Conservation (phyloP, 1,140 invertebrate species). For the Colletes latitarsis region DNA sequence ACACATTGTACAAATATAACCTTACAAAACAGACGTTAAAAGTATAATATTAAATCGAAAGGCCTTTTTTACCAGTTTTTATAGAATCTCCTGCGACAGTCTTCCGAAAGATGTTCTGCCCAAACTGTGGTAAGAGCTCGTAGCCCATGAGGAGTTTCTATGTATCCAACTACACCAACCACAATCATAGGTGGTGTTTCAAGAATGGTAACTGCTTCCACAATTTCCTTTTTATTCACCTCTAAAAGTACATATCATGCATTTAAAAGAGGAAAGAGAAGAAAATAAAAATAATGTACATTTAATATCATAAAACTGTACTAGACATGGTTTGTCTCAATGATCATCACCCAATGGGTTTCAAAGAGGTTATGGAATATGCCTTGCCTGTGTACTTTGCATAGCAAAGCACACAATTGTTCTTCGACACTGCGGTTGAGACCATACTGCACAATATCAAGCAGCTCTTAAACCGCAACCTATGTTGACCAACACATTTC, state of each 20-base stretch:
- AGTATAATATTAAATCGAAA: background rate
- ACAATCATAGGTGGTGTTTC: constrained; percentile 99
- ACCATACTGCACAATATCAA: constrained; percentile 71
- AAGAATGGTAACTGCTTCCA: constrained; percentile 98
- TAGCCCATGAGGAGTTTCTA: constrained; percentile 98
- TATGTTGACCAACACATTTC: constrained; percentile 59
- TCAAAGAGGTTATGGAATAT: constrained; percentile 87
- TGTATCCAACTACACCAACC: constrained; percentile 99
- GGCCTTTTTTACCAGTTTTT: constrained; percentile 96
- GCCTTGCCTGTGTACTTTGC: constrained; percentile 82
- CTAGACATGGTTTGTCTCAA: constrained; percentile 87
- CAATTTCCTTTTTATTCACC: constrained; percentile 99
- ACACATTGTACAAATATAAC: constrained; percentile 8
- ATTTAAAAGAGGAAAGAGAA: background rate
- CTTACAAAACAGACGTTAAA: background rate
- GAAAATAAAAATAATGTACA: background rate
- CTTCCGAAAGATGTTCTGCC: constrained; percentile 99
- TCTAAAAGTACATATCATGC: constrained; percentile 84
- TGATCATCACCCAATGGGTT: constrained; percentile 85
- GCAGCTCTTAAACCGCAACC: constrained; percentile 76
- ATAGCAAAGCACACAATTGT: constrained; percentile 78
- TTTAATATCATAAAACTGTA: constrained; percentile 77
- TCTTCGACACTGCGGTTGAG: constrained; percentile 70
- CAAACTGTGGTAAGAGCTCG: constrained; percentile 97
- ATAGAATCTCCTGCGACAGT: constrained; percentile 98